Evolutionary conservation across 2,888 invertebrate genomes (phyloP), one percentile per base, ranked within the genome.

Genomic region (Drosophila cognata): DNA sequence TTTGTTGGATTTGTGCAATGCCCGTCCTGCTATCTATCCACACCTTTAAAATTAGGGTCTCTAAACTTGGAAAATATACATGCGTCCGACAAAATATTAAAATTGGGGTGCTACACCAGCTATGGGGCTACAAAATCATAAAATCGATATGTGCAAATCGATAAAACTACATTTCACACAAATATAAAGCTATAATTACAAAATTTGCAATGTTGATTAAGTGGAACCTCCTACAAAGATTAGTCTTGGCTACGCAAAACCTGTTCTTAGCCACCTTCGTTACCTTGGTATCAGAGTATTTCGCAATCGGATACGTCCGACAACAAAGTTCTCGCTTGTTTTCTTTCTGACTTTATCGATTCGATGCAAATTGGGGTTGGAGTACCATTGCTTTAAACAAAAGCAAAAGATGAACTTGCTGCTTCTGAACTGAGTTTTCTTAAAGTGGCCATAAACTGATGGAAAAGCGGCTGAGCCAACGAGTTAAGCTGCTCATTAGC

Each of bases 331-430:
- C 13, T 28, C 10, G 2, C 2, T 33, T 48, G 2, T 38, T 38
- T 38, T n/a, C 25, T 16, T 31, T 59, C 43, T 48, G 35, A 28
- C 29, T 57, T 31, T 65, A 75, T 82, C 67, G 81, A 79, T 70
- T 82, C 55, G 51, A 48, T 66, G 38, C 52, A 69, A 79, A 67
- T 79, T 71, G 36, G 7, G 33, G 33, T 10, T 35, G 28, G 8
- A 41, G 6, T 48, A 28, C 13, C 13, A 36, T 41, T 61, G 62
- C 67, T 61, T 76, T 4, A 41, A 29, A 18, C 50, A 51, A 43
- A 55, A 61, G 48, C 58, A 59, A 57, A n/a, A 38, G 41, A 60
- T 46, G 62, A 62, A 55, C 7, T 35, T 48, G 53, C 41, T 50
- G 38, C 38, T 31, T 28, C 25, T 53, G 28, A 31, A 18, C 18